phyloP scores from a whole-genome alignment of 2,797 vertebrate genomes.

The Leucoraja ocellata region DNA sequence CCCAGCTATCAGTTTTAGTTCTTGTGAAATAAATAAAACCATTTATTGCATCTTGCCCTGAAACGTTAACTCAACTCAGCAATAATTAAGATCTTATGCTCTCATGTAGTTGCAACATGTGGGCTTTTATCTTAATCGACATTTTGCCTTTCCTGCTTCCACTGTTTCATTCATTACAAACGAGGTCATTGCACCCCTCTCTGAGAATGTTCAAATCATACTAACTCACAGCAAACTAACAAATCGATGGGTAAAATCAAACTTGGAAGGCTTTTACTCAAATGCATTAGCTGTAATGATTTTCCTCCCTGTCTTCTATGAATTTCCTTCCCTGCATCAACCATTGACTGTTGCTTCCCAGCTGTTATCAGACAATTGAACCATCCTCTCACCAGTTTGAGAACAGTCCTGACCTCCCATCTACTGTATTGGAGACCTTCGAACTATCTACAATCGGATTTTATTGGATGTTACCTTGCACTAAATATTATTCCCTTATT shows the following conservation, averaged over 20 bases:
- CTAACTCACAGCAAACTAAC: neutral
- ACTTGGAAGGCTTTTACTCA: neutral
- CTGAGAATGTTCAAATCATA: neutral
- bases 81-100: neutral
- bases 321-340: too few species aligned
- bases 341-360: too few species aligned
- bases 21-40: neutral
- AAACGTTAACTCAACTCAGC: neutral
- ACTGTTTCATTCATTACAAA: neutral
- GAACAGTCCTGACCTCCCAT: too few species aligned
- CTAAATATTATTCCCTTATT: too few species aligned
- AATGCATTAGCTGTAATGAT: neutral
- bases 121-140: neutral
- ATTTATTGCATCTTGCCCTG: neutral
- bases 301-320: too few species aligned
- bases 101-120: neutral
- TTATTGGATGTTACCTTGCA: too few species aligned
- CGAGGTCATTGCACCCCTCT: neutral
- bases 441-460: too few species aligned
- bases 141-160: neutral
- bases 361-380: too few species aligned
- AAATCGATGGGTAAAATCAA: neutral
- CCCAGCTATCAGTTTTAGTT: neutral
- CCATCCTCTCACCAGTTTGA: too few species aligned
- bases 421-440: too few species aligned